Base-by-base conservation (phyloP, 2,888 invertebrate species). In the Melinaea menophilus region DNA sequence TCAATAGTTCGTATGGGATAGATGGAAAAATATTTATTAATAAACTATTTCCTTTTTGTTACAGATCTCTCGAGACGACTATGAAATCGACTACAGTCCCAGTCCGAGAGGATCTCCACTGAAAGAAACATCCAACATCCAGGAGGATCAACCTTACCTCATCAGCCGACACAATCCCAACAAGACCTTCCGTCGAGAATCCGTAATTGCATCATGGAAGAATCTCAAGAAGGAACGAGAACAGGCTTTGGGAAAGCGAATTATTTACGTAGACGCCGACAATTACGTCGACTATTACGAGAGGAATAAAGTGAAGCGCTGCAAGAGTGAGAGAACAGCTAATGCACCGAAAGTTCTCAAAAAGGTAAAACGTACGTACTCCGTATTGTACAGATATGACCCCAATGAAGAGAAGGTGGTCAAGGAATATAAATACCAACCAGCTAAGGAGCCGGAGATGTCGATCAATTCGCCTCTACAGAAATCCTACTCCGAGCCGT, bases 91-190 rank as follows among this genome's bases (percentile, higher is more conserved):
- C 76, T 86, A 85, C 84, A 88, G 77, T 68, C 82, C 81, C 58
- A 90, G 90, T 68, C 85, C 88, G 2, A 77, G 90, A 74, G 87
- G 86, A 31, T 90, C 90, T 62, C 90, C 90, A 1, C 69, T 90
- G 66, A 90, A 90, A 73, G 90, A 90, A 65, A 89, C 89, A 7
- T 86, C 90, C 47, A 90, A 90, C 76, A 81, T 89, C 65, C 88
- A 86, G 57, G 88, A 90, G 45, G 87, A 89, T 59, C 80, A 80
- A 56, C 76, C 83, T 2, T 90, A 83, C 76, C 82, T 80, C 75
- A 88, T 90, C 74, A 90, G 90, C 74, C 84, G 90, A n/a, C 90
- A 90, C 76, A 90, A 90, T 66, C 90, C 90, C 0, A 90, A 90
- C 76, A 90, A 85, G 75, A 90, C 90, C 41, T 91, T 90, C 77